A percentile compares a stretch with the other conserved stretches of the same genome.
Conservation (phyloP, 2,888 invertebrate genomes). For the Allophyes oxyacanthae region DNA sequence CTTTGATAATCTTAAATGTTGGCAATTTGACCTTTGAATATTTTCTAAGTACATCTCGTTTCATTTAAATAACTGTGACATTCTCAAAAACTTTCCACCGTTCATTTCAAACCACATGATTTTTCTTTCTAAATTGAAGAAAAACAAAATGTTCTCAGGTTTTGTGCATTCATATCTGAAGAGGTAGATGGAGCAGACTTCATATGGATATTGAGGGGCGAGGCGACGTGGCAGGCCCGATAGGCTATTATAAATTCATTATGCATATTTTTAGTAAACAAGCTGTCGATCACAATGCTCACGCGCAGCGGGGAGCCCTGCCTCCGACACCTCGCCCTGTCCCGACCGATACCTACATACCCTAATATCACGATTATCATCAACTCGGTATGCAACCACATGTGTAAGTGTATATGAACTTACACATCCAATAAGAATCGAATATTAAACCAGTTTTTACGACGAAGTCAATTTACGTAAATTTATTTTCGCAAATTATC, state of each 20-base stretch:
- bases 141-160: conserved; percentile 3
- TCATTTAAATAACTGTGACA: conserved; percentile 4
- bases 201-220: conserved; percentile 64
- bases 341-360: conserved; percentile 70
- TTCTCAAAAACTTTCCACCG: conserved; percentile 7
- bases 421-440: conserved; percentile 56
- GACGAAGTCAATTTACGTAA: conserved; percentile 69
- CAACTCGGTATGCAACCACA: conserved; percentile 62
- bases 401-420: conserved; percentile 38
- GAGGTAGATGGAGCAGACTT: conserved; percentile 60
- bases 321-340: conserved; percentile 80
- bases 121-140: not conserved
- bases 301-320: conserved; percentile 81
- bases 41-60: conserved; percentile 14
- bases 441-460: conserved; percentile 77
- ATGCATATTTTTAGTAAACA: conserved; percentile 90
- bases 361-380: conserved; percentile 75
- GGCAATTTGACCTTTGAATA: conserved; percentile 20
- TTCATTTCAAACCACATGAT: conserved; percentile 2
- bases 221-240: conserved; percentile 73
- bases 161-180: conserved; percentile 54
- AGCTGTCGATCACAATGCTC: conserved; percentile 89
- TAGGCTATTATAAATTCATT: conserved; percentile 88
- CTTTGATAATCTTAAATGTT: conserved; percentile 54
- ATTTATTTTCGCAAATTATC: conserved; percentile 82